A percentile compares a stretch with the other conserved stretches of the same genome.
These are phyloP conservation scores for Kryphioiulus occultus DNA, from an alignment of 2,888 invertebrate genomes.

Conservation along the genomic window DNA sequence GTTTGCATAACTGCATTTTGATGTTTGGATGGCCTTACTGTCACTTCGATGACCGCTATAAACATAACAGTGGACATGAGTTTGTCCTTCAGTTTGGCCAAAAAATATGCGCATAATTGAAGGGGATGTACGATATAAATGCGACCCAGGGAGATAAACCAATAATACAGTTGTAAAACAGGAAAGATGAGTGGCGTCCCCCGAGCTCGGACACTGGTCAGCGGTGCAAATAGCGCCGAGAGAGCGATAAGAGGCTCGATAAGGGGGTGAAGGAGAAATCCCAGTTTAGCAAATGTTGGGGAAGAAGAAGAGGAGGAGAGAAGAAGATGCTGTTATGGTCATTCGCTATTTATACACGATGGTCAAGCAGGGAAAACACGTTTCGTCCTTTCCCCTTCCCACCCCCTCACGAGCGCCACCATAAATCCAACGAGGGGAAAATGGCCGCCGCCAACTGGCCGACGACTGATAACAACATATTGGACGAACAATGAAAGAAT, in stretches of 20 bases:
- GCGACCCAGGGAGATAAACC: not conserved
- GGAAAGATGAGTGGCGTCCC: not conserved
- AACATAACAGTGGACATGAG: not conserved
- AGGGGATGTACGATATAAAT: not conserved
- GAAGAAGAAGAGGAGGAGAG: not conserved
- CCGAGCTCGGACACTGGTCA: not conserved
- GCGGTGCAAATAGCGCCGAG: not conserved
- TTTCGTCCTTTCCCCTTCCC: too few species aligned
- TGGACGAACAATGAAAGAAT: conserved; percentile 23
- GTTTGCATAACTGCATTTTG: too few species aligned
- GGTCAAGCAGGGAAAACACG: not conserved
- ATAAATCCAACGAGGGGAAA: not conserved
- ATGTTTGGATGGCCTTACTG: too few species aligned
- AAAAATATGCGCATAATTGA: conserved; percentile 11
- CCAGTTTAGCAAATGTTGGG: not conserved
- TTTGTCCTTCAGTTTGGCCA: not conserved
- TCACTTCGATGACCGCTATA: not conserved
- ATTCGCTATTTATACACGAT: not conserved
- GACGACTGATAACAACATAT: not conserved
- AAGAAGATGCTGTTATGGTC: not conserved
- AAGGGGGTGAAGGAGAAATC: not conserved
- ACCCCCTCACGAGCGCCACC: not conserved
- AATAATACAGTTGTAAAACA: conserved; percentile 9
- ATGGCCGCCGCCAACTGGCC: conserved; percentile 23
- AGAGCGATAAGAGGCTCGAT: not conserved